phyloP scores from a whole-genome alignment of 2,888 invertebrate genomes.

The Scaptomyza polygonia region DNA sequence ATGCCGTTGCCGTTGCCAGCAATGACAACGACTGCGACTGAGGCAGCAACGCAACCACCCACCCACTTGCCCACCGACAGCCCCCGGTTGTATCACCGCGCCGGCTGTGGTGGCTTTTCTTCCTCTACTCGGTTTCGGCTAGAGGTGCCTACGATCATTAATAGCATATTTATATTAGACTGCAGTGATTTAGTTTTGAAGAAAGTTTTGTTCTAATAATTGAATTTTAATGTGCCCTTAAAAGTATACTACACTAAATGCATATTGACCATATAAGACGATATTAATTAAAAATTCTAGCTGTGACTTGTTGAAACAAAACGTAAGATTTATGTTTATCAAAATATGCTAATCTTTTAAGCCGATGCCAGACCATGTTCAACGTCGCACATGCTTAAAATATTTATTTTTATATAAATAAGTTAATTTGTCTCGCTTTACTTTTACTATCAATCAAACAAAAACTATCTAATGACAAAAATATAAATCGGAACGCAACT shows the following conservation, averaged over 20 bases:
- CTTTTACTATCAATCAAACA: no score
- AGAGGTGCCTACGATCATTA: constrained; percentile 37
- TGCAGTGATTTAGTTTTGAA: not conserved
- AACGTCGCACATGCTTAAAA: no score
- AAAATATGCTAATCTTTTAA: constrained; percentile 37
- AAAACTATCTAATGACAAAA: no score
- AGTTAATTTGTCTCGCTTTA: no score
- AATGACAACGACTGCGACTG: constrained; percentile 15
- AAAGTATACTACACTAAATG: constrained; percentile 23
- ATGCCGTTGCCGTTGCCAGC: constrained; percentile 3
- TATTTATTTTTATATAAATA: no score
- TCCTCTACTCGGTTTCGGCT: constrained; percentile 29
- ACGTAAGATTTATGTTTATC: not conserved
- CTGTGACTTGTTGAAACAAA: no score
- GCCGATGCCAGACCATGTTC: no score
- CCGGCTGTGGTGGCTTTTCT: constrained; percentile 1
- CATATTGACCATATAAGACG: not conserved
- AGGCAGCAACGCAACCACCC: constrained; percentile 14
- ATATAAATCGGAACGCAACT: no score
- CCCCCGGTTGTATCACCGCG: not conserved
- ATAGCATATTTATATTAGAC: not conserved
- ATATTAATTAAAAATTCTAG: no score
- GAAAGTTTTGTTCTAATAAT: no score
- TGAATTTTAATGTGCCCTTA: not conserved
- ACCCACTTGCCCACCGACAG: constrained; percentile 41